Conservation (phyloP, 2,113 vertebrate species). For the Potamarius usumacintae region DNA sequence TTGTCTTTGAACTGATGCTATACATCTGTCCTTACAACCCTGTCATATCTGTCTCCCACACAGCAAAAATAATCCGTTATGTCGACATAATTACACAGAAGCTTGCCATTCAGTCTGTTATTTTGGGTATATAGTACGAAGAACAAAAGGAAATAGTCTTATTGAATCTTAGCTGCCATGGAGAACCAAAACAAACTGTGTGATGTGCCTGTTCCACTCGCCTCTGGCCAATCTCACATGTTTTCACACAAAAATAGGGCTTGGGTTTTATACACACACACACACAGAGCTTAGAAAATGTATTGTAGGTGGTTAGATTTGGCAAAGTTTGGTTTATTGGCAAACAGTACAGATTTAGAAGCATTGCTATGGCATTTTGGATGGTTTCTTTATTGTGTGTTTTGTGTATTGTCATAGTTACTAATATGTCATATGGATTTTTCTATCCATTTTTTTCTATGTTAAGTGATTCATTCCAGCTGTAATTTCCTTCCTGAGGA, state of each 20-base stretch:
- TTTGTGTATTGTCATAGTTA: background rate
- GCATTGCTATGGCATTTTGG: background rate
- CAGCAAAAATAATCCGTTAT: background rate
- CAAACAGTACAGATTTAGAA: constrained; percentile 17
- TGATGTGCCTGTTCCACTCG: constrained; percentile 53
- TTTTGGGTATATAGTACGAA: constrained; percentile 43
- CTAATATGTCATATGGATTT: background rate
- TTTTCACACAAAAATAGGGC: constrained; percentile 27
- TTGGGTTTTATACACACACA: constrained; percentile 5
- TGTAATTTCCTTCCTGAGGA: background rate
- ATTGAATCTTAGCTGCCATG: constrained; percentile 68
- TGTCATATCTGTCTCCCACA: background rate
- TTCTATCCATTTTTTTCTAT: background rate
- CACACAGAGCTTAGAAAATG: background rate
- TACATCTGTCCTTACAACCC: background rate
- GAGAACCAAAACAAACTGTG: constrained; percentile 67
- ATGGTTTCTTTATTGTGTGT: background rate
- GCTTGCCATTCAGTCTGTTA: background rate
- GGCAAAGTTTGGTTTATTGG: background rate
- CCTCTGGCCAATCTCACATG: constrained; percentile 55
- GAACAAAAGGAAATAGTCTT: constrained; percentile 55
- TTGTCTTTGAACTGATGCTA: background rate
- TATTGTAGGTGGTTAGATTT: background rate
- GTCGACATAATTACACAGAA: constrained; percentile 8
- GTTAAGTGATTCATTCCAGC: background rate